A percentile compares a stretch with the other conserved stretches of the same genome.
These are phyloP conservation scores for Ctenosaura bakeri DNA, from an alignment of 2,797 vertebrate genomes.

Conservation along the genomic window DNA sequence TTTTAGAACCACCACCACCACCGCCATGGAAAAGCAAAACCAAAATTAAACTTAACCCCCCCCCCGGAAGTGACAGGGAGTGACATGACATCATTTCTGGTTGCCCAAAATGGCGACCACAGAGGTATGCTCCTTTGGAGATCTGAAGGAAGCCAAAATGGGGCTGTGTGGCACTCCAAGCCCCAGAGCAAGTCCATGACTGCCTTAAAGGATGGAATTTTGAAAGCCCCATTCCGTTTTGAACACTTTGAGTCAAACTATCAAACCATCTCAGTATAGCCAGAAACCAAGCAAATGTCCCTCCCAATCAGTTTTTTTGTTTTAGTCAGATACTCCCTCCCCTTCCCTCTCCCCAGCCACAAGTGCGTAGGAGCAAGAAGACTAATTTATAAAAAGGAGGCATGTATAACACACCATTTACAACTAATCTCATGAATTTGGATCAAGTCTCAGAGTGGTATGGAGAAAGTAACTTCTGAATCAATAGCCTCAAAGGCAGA, in stretches of 20 bases:
- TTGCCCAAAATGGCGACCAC: no score
- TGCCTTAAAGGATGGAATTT: not conserved
- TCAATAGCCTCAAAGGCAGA: not conserved
- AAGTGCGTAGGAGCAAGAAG: not conserved
- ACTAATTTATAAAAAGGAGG: not conserved
- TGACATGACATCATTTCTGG: no score
- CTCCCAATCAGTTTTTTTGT: not conserved
- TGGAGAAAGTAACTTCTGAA: slow-evolving; percentile 9
- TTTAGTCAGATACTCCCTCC: not conserved
- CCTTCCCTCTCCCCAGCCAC: not conserved
- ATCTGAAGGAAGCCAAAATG: not conserved
- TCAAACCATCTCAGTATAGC: not conserved
- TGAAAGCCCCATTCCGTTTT: not conserved
- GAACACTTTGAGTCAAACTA: not conserved
- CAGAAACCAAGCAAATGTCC: not conserved
- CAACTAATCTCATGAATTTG: not conserved
- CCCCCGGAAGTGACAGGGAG: no score
- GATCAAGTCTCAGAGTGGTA: not conserved
- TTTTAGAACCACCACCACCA: no score
- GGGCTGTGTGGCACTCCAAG: no score
- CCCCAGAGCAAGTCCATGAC: no score
- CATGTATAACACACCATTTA: no score
- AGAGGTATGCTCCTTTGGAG: no score
- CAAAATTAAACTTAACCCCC: no score
- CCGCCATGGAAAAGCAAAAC: no score